These are phyloP conservation scores for Conistra vaccinii DNA, from an alignment of 2,888 invertebrate genomes.

Conservation along the genomic window DNA sequence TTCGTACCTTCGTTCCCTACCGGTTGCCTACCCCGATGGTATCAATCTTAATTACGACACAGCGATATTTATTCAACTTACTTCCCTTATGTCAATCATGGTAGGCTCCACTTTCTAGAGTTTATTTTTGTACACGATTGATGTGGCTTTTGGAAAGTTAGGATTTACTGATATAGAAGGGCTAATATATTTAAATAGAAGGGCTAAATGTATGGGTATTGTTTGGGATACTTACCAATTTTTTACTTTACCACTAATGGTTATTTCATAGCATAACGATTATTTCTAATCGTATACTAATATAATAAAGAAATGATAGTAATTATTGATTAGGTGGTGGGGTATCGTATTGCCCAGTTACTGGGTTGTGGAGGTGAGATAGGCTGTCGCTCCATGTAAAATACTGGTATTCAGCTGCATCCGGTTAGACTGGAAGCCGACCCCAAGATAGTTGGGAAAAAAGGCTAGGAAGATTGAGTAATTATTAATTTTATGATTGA, in stretches of 20 bases:
- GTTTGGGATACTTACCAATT: not conserved
- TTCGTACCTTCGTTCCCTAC: not conserved
- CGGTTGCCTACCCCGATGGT: slow-evolving; percentile 2
- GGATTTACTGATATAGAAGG: slow-evolving; percentile 8
- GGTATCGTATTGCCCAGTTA: no score
- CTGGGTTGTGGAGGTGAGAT: no score
- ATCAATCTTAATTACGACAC: slow-evolving; percentile 72
- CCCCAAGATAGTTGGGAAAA: no score
- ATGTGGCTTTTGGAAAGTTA: not conserved
- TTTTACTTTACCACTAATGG: not conserved
- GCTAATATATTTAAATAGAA: not conserved
- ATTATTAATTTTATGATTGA: no score
- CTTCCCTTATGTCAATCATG: slow-evolving; percentile 50
- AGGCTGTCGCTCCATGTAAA: no score
- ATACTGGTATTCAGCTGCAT: no score
- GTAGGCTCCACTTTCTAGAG: slow-evolving; percentile 22
- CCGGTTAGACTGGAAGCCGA: no score
- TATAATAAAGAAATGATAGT: not conserved
- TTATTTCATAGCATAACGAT: not conserved
- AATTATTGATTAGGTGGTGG: no score
- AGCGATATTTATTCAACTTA: slow-evolving; percentile 67
- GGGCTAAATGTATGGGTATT: not conserved
- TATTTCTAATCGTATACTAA: not conserved
- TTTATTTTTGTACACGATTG: slow-evolving; percentile 39
- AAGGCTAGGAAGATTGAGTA: no score